phyloP scores from a whole-genome alignment of 2,888 invertebrate genomes.

The Galeruca laticollis region DNA sequence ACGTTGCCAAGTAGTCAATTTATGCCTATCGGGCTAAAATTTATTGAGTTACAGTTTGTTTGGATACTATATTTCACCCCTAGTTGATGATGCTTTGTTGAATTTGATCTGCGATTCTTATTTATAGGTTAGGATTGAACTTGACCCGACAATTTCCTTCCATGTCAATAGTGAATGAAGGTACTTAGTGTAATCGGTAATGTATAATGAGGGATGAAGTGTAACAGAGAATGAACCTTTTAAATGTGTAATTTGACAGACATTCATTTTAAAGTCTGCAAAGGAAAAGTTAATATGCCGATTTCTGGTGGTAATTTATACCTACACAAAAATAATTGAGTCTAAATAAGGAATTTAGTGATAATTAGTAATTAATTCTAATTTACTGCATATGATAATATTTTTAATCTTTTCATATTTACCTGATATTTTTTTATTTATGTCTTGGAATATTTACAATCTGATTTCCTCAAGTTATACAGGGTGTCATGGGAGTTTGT shows the following conservation, averaged over 20 bases:
- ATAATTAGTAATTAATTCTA: no score
- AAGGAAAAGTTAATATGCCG: no score
- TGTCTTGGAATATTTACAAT: no score
- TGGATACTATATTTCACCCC: not conserved
- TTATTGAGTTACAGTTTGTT: conserved; percentile 22
- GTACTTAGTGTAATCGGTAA: conserved; percentile 2
- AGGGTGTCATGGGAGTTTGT: no score
- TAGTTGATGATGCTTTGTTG: not conserved
- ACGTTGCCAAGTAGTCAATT: conserved; percentile 32
- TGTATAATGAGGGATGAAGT: not conserved
- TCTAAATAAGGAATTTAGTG: no score
- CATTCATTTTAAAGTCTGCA: no score
- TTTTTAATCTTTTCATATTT: no score
- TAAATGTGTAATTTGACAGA: not conserved
- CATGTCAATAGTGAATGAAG: conserved; percentile 9
- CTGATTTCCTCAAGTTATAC: no score
- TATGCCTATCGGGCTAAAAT: conserved; percentile 31
- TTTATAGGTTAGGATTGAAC: conserved; percentile 7
- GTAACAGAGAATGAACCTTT: not conserved
- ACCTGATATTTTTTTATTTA: no score
- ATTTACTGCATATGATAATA: no score
- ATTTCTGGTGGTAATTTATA: no score
- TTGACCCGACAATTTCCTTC: conserved; percentile 20
- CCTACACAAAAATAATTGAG: no score
- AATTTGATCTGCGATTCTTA: not conserved